Conservation (phyloP, 2,888 invertebrate genomes). For the Pelosia muscerda region DNA sequence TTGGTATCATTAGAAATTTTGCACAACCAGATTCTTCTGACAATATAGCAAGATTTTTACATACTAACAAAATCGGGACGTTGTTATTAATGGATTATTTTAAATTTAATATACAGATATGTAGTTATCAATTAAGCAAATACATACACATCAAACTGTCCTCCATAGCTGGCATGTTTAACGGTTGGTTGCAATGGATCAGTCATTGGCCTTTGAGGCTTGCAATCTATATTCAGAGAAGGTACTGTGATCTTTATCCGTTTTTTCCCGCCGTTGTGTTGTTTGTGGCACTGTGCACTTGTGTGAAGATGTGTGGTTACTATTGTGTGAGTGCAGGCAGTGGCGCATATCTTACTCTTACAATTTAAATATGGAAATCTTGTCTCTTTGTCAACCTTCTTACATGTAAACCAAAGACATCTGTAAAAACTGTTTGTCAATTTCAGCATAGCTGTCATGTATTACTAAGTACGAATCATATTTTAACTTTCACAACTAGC, state of each 20-base stretch:
- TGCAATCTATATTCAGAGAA: conserved; percentile 54
- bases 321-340: conserved; percentile 39
- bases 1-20: too few relatives aligned
- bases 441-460: conserved; percentile 80
- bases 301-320: conserved; percentile 47
- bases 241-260: conserved; percentile 59
- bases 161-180: conserved; percentile 69
- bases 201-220: conserved; percentile 69
- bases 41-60: too few relatives aligned
- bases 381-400: conserved; percentile 64
- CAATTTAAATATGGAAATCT: conserved; percentile 64
- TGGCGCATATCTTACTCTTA: conserved; percentile 65
- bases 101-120: background rate
- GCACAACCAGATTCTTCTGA: too few relatives aligned
- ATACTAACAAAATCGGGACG: too few relatives aligned
- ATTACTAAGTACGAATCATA: conserved; percentile 61
- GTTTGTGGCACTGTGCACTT: conserved; percentile 52
- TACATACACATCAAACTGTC: conserved; percentile 74
- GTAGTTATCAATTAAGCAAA: conserved; percentile 23
- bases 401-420: conserved; percentile 74
- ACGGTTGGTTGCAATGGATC: conserved; percentile 65
- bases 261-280: conserved; percentile 62
- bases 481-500: conserved; percentile 53
- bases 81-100: too few relatives aligned
- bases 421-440: conserved; percentile 82